Evolutionary conservation across 1,140 invertebrate species (phyloP).

Genomic region (roundworm (Caenorhabditis elegans)): DNA sequence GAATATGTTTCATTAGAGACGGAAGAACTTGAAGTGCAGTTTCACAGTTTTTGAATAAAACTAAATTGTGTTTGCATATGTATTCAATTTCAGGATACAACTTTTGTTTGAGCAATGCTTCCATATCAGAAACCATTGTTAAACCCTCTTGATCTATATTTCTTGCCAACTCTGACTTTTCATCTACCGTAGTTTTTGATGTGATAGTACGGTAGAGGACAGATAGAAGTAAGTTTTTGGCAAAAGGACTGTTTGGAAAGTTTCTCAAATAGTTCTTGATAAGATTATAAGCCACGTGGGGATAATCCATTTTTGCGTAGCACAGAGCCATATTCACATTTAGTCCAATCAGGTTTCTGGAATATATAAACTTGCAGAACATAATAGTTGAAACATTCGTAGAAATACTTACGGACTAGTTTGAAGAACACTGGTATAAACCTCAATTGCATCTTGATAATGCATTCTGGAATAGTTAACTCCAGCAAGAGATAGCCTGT

Average conservation of each 20-base stretch:
- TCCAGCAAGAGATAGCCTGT: not conserved
- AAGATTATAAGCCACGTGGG: not conserved
- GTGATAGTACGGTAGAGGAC: not conserved
- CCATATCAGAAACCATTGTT: not conserved
- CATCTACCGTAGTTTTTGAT: not conserved
- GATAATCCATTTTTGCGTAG: conserved; percentile 14
- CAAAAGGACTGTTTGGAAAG: not conserved
- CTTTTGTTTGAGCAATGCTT: not conserved
- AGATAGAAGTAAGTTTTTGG: not conserved
- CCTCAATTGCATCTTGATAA: conserved; percentile 12
- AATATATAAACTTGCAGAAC: not conserved
- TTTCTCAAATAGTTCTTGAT: not conserved
- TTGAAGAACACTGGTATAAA: not conserved
- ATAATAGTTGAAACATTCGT: too few relatives aligned
- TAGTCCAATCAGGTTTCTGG: not conserved
- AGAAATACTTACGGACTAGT: not conserved
- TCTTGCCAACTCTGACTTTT: not conserved
- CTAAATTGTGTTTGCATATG: conserved; percentile 58
- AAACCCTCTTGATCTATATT: not conserved
- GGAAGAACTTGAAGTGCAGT: conserved; percentile 87
- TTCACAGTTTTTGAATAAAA: conserved; percentile 89
- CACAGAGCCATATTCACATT: not conserved
- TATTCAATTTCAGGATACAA: not conserved
- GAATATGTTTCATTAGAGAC: conserved; percentile 86
- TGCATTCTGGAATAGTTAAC: not conserved